These are phyloP conservation scores for Leptosomus discolor DNA, from an alignment of 2,113 vertebrate genomes.

Conservation along the genomic window DNA sequence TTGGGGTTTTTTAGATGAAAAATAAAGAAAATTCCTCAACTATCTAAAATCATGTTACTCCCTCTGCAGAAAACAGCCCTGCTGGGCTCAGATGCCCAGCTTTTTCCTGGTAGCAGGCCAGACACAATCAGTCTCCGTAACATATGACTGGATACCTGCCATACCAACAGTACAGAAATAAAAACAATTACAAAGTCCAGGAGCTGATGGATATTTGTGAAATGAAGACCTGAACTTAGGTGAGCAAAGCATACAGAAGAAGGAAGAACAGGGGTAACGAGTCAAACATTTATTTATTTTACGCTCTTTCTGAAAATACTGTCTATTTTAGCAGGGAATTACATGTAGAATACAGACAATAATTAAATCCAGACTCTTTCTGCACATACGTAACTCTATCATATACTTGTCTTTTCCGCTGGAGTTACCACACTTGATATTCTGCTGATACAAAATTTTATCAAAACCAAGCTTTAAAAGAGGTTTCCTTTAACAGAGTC, in stretches of 20 bases:
- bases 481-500: background rate
- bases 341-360: background rate
- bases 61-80: background rate
- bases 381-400: background rate
- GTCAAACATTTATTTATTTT: background rate
- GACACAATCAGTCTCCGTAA: background rate
- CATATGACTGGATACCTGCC: background rate
- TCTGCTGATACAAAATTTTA: background rate
- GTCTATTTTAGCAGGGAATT: background rate
- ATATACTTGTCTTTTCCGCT: background rate
- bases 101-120: background rate
- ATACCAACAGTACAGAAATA: background rate
- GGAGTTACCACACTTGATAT: background rate
- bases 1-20: background rate
- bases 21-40: background rate
- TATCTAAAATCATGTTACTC: background rate
- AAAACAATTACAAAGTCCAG: background rate
- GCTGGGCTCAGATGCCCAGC: background rate
- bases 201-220: background rate
- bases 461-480: background rate
- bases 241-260: background rate
- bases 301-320: background rate
- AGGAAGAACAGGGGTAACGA: background rate
- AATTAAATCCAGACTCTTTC: background rate
- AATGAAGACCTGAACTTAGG: background rate